Evolutionary conservation across 2,797 vertebrate genomes (phyloP), one percentile per base, ranked within the genome.

Genomic region (Hippopotamyrus pictus): DNA sequence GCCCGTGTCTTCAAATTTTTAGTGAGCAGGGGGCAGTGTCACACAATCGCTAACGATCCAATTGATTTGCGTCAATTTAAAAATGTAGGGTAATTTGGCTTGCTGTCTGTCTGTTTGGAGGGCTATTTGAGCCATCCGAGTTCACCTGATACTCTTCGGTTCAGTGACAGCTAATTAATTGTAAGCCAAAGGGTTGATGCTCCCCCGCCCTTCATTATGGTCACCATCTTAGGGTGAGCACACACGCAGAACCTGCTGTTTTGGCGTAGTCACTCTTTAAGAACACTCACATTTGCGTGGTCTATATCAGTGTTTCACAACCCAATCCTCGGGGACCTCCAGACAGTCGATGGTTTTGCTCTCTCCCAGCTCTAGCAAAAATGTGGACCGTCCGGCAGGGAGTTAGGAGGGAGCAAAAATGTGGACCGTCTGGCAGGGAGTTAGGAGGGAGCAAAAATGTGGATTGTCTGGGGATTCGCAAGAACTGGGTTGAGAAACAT

Each of bases 81-180:
- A 88, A 41, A 44, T 50, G 50, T 44, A 88, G 33, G 57, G 57
- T 44, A 69, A 88, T n/a, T 44, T 44, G 41, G 54, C 37, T 22
- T 65, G 57, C 9, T 12, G 33, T 9, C 86, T 33, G 57, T 54
- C 54, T 37, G 85, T 48, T n/a, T 62, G 9, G 19, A 22, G 19
- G 33, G 41, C 3, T 22, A 48, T 46, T 37, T 53, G 5, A 37
- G 85, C 29, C 88, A 89, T 90, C 73, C 50, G 48, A 87, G 83
- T 89, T 90, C 51, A 29, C 79, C 76, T 89, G 88, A 90, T 89
- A 73, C 85, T 53, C 89, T 88, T 89, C 57, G 88, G 50, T 48
- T 91, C 54, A 89, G 84, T 91, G 91, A 92, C 91, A 89, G 90
- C 69, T 91, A 91, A 92, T 92, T 92, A 91, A 90, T 91, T 89